These are phyloP conservation scores for Silurus meridionalis DNA, from an alignment of 2,113 vertebrate genomes.

Conservation along the genomic window DNA sequence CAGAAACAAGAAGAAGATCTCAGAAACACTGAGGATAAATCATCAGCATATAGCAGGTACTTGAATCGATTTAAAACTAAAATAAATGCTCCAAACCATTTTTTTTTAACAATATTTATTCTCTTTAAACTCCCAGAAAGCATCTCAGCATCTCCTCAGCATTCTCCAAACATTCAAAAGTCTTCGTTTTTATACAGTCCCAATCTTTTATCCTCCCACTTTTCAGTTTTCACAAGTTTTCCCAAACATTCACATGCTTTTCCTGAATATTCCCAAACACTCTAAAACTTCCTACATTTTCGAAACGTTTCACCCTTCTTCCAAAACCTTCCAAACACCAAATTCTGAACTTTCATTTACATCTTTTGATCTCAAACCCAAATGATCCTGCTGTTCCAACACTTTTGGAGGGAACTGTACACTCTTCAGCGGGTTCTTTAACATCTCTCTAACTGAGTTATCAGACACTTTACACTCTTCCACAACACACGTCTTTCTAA, in stretches of 20 bases:
- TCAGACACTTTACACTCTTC: background rate
- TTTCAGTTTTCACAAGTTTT: too few species aligned
- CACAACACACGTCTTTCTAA: background rate
- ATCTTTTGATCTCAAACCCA: background rate
- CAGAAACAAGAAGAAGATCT: conserved; percentile 32
- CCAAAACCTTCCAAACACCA: background rate
- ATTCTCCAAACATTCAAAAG: background rate
- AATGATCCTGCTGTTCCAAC: background rate
- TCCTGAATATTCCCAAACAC: background rate
- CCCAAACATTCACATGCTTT: background rate
- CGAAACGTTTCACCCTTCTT: background rate
- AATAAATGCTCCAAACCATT: background rate
- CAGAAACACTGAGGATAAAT: conserved; percentile 22
- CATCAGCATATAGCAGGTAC: conserved; percentile 44
- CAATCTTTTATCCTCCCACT: too few species aligned
- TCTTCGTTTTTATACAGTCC: background rate
- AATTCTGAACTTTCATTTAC: background rate
- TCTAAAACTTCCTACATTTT: too few species aligned
- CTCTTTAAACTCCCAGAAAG: background rate
- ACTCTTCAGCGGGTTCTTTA: background rate
- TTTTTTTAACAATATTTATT: background rate
- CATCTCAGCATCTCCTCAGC: background rate
- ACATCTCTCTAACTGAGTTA: background rate
- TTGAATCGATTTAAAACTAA: background rate
- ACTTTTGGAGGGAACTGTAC: background rate